phyloP scores from a whole-genome alignment of 2,113 vertebrate genomes.

The Rhodinocichla rosea region DNA sequence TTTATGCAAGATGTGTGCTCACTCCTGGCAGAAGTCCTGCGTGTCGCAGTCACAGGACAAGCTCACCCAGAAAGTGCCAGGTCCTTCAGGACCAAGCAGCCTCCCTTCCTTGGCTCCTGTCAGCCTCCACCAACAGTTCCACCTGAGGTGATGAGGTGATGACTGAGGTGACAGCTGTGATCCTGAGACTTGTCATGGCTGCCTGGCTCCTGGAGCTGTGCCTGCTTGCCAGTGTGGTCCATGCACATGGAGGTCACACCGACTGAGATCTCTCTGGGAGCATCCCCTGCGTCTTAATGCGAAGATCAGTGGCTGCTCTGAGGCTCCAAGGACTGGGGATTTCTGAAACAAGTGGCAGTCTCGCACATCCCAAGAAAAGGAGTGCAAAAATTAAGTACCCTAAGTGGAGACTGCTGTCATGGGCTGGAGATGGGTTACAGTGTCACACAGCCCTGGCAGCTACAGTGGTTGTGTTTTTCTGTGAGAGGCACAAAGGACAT shows the following conservation, averaged over 20 bases:
- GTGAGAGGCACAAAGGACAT: not conserved
- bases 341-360: not conserved
- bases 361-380: not conserved
- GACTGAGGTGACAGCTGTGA: not conserved
- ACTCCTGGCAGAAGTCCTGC: not conserved
- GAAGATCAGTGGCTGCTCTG: not conserved
- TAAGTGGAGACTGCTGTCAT: not conserved
- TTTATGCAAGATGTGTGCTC: not conserved
- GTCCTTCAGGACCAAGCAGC: not conserved
- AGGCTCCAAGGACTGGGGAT: not conserved
- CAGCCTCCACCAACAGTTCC: not conserved
- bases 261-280: not conserved
- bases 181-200: rapidly evolving
- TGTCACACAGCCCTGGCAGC: not conserved
- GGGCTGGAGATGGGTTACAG: not conserved
- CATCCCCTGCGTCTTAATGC: rapidly evolving
- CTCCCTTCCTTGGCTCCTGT: not conserved
- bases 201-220: not conserved
- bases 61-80: not conserved
- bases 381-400: not conserved
- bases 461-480: not conserved
- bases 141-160: not conserved
- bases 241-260: rapidly evolving
- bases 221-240: not conserved
- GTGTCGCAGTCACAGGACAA: not conserved